Evolutionary conservation across 2,113 vertebrate species (phyloP).

Genomic region (Hemiscyllium ocellatum): DNA sequence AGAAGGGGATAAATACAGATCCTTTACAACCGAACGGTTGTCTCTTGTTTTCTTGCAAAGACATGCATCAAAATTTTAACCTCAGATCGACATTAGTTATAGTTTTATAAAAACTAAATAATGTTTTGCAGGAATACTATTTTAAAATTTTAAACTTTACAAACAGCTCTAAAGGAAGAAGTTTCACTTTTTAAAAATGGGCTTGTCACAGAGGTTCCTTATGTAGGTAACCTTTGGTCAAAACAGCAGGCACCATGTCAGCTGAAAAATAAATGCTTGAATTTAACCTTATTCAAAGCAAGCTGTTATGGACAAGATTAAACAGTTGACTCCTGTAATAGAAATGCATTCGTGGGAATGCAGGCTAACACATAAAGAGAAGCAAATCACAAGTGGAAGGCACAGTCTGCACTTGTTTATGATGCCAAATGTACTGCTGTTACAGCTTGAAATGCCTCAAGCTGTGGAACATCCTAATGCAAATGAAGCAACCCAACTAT

Average conservation of each 20-base stretch:
- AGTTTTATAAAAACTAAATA: background rate
- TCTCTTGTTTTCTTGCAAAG: background rate
- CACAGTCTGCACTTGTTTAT: slow-evolving; percentile 25
- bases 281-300: slow-evolving; percentile 21
- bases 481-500: background rate
- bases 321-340: background rate
- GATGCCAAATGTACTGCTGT: slow-evolving; percentile 10
- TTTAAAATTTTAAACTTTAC: background rate
- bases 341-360: slow-evolving; percentile 17
- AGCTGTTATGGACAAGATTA: slow-evolving; percentile 12
- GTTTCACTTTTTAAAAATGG: slow-evolving; percentile 3
- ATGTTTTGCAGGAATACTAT: background rate
- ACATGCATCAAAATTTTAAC: background rate
- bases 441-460: background rate
- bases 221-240: background rate
- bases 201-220: background rate
- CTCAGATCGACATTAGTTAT: background rate
- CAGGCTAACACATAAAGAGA: slow-evolving; percentile 5
- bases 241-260: background rate
- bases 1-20: background rate
- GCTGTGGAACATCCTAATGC: slow-evolving; percentile 21
- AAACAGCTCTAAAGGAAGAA: background rate
- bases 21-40: background rate
- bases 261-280: background rate
- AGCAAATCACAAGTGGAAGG: background rate